Base-by-base conservation (phyloP, 2,888 invertebrate genomes). In the Agrochola macilenta region DNA sequence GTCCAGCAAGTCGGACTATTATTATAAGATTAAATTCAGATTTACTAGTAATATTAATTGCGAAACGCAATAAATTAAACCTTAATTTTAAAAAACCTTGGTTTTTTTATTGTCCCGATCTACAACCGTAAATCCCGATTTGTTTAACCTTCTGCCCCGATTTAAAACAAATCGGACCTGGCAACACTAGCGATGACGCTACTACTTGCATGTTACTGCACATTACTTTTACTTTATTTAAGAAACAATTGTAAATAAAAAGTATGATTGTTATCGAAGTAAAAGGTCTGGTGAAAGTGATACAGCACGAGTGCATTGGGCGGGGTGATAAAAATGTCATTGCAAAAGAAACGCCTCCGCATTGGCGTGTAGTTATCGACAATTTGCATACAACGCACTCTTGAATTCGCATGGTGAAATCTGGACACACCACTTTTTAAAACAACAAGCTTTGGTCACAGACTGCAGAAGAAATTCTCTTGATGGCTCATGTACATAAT, bases 361-460 rank as follows among this genome's bases (percentile, higher is more conserved):
- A 89, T 87, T 86, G 86, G 79, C 83, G 77, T 81, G 84, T 80
- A 84, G 83, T 82, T 87, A 87, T 84, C 82, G 83, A 87, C 72
- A 74, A 95, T 95, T 94, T 93, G 91, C 95, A 95, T 94, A 93
- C 92, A 93, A 92, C 92, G 89, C 89, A 88, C 87, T 87, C 82
- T 90, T 89, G 88, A 88, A 91, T 93, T 92, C 82, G 90, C 87
- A 79, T 85, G 89, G 93, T 91, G 93, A 94, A 94, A 94, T 91
- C 91, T 92, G 84, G 89, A 90, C 88, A 84, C 74, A 88, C 89
- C 76, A 90, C 90, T 91, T 93, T 92, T 90, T 87, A 88, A 90
- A 78, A 86, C 80, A 81, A 82, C 88, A 82, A 84, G 80, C 82
- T 87, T 84, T 88, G 81, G 79, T 72, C 77, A 84, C 78, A 79